Evolutionary conservation across 2,113 vertebrate genomes (phyloP), one percentile per base, ranked within the genome.

Genomic region (Recurvirostra avosetta): DNA sequence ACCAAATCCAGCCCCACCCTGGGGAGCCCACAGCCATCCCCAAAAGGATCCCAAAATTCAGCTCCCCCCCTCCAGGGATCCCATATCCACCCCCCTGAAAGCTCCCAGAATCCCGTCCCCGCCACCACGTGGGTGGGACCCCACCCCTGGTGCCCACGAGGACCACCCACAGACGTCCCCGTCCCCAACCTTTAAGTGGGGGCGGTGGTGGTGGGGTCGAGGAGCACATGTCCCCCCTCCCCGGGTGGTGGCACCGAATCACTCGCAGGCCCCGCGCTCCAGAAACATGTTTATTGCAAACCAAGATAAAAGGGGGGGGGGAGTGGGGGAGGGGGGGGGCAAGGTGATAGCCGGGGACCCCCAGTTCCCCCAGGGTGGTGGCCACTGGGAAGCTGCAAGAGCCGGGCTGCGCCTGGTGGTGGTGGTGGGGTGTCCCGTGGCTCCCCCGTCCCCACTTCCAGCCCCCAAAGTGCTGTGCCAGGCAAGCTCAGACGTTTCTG

Each of bases 241-340:
- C 25, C 2, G 2, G 2, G 17, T 3, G 12, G 36, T 32, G 63
- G 13, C 53, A 84, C 68, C 1, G 0, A 73, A 50, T 36, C 87
- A 93, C 59, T 59, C 18, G 17, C 58, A 85, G 50, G 13, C 38
- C 68, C 90, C 14, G 4, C 0, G 25, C 78, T 74, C 40, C 5
- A 94, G n/a, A 90, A 71, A 65, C 0, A 7, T 21, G 5, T 96
- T 96, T 96, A 95, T 93, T 96, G 93, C 91, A 75, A 86, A 86
- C 71, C 7, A 36, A 16, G 22, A 36, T 16, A 36, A 38, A 20
- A 18, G 45, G 61, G 17, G 38, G 3, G 18, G 29, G 29, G 25
- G 12, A 12, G n/a, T 5, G 8, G 18, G 3, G 8, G 23, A 25
- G n/a, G 12, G 29, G 49, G 27, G 25, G n/a, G 6, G 32, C 19